These are phyloP conservation scores for Anastatus disparis DNA, from an alignment of 1,140 invertebrate species.

Conservation along the genomic window DNA sequence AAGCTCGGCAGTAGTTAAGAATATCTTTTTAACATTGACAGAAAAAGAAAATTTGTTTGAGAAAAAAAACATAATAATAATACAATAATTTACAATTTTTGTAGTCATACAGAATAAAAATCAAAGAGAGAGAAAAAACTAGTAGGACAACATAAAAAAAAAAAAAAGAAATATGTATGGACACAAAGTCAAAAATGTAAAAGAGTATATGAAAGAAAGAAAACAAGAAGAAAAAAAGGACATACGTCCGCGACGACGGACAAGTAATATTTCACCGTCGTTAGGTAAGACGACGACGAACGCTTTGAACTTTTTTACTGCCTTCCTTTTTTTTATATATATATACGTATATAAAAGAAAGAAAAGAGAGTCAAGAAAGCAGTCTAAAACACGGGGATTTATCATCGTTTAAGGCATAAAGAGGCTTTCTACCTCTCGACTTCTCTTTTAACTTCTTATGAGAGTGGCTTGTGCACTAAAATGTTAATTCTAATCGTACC, in stretches of 20 bases:
- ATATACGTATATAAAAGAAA: too few relatives aligned
- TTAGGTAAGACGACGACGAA: too few relatives aligned
- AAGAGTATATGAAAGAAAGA: too few relatives aligned
- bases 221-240: neutral
- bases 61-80: too few relatives aligned
- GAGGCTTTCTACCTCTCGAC: conserved; percentile 18
- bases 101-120: neutral
- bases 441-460: neutral
- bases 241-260: neutral
- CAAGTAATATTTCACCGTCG: conserved; percentile 22
- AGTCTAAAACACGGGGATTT: conserved; percentile 17
- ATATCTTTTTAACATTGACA: too few relatives aligned
- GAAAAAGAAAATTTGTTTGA: too few relatives aligned
- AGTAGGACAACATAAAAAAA: neutral
- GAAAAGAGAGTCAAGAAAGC: too few relatives aligned
- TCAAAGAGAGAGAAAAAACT: neutral
- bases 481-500: conserved; percentile 29
- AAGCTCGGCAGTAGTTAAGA: too few relatives aligned
- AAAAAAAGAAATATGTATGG: neutral
- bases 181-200: too few relatives aligned
- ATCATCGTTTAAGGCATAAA: conserved; percentile 29
- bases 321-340: too few relatives aligned
- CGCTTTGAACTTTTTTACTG: conserved; percentile 26
- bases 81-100: too few relatives aligned
- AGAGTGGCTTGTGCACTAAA: neutral